Evolutionary conservation across 2,888 invertebrate species (phyloP).

Genomic region (Platerodrilus igneus): DNA sequence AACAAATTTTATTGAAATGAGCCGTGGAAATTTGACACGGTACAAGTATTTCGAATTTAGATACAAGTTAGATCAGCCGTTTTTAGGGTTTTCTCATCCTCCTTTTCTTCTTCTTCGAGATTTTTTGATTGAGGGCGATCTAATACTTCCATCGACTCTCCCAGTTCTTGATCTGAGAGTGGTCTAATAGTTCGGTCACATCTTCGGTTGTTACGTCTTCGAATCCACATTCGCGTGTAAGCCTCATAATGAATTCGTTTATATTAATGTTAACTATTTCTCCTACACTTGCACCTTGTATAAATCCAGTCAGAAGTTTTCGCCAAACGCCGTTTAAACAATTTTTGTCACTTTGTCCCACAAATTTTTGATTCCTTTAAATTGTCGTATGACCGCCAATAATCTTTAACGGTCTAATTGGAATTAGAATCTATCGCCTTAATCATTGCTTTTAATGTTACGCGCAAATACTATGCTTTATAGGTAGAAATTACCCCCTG

Average conservation of each 20-base stretch:
- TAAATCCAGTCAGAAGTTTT: conserved; percentile 9
- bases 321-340: conserved; percentile 19
- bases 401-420: conserved; percentile 16
- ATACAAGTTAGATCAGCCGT: conserved; percentile 18
- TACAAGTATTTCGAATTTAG: too few species aligned
- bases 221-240: conserved; percentile 9
- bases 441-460: too few species aligned
- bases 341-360: conserved; percentile 14
- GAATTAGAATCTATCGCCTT: too few species aligned
- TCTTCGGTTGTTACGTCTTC: conserved; percentile 9
- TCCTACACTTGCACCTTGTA: conserved; percentile 9
- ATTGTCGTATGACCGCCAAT: conserved; percentile 17
- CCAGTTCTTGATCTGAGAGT: conserved; percentile 21
- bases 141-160: conserved; percentile 11
- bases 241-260: conserved; percentile 9
- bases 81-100: conserved; percentile 17
- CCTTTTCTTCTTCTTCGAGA: conserved; percentile 13
- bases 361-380: conserved; percentile 20
- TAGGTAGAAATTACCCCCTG: too few species aligned
- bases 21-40: too few species aligned
- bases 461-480: too few species aligned
- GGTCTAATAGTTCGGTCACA: conserved; percentile 11
- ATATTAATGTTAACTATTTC: conserved; percentile 8
- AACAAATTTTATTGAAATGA: too few species aligned
- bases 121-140: conserved; percentile 11